These are phyloP conservation scores for Polymixis flavicincta DNA, from an alignment of 2,888 invertebrate genomes.

Conservation along the genomic window DNA sequence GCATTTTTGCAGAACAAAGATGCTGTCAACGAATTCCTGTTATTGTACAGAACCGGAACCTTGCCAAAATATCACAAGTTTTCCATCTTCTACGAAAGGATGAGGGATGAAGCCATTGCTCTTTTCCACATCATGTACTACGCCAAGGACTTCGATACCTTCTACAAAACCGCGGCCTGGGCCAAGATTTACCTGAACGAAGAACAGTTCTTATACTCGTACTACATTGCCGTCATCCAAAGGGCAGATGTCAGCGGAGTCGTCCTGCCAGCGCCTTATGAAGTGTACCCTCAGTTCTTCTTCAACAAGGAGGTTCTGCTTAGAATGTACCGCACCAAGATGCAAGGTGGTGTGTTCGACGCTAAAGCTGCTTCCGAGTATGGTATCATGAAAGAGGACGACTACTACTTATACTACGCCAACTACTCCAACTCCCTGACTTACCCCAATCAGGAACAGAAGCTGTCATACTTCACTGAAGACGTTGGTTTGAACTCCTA, in stretches of 20 bases:
- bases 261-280: constrained; percentile 92
- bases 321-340: constrained; percentile 83
- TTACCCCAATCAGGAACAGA: constrained; percentile 90
- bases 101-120: constrained; percentile 87
- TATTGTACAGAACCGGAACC: constrained; percentile 83
- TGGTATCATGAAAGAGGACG: constrained; percentile 82
- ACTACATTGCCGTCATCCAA: constrained; percentile 91
- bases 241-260: constrained; percentile 90
- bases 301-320: constrained; percentile 90
- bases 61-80: constrained; percentile 87
- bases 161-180: constrained; percentile 91
- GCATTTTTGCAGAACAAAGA: constrained; percentile 80
- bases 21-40: constrained; percentile 84
- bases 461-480: constrained; percentile 92
- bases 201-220: constrained; percentile 91
- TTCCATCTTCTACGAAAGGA: constrained; percentile 85
- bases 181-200: constrained; percentile 91
- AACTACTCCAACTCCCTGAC: constrained; percentile 90
- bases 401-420: constrained; percentile 87
- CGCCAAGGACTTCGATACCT: constrained; percentile 91
- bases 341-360: constrained; percentile 77
- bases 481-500: constrained; percentile 92
- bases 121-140: constrained; percentile 91
- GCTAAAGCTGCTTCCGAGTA: constrained; percentile 77
- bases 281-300: constrained; percentile 92